A percentile compares a stretch with the other conserved stretches of the same genome.
Conservation (phyloP, 2,113 vertebrate species). For the Puffinus mauretanicus region DNA sequence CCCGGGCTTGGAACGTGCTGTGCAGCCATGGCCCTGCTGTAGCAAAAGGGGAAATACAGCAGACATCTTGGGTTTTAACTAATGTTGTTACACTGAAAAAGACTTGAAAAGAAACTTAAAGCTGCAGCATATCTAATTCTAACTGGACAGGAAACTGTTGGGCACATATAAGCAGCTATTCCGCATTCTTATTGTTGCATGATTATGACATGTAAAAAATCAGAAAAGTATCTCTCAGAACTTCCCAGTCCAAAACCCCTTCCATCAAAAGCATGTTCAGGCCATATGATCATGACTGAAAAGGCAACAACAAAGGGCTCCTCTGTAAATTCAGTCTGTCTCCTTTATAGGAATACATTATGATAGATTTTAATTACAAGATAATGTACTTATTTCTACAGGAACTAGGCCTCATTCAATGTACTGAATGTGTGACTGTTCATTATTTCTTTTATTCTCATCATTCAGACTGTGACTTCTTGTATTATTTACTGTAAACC, state of each 20-base stretch:
- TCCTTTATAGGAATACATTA: not conserved
- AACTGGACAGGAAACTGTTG: not conserved
- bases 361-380: not conserved
- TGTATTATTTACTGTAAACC: not conserved
- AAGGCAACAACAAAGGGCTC: not conserved
- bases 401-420: not conserved
- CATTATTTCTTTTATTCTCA: not conserved
- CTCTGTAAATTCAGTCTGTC: not conserved
- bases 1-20: accelerated
- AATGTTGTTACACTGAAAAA: not conserved
- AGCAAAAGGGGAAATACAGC: not conserved
- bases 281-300: not conserved
- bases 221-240: not conserved
- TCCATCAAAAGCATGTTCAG: not conserved
- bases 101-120: not conserved
- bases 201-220: not conserved
- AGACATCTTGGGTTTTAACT: not conserved
- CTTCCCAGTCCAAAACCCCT: not conserved
- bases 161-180: not conserved
- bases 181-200: not conserved
- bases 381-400: not conserved
- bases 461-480: not conserved
- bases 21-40: accelerated
- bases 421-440: not conserved
- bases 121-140: not conserved